Conservation (phyloP, 2,797 vertebrate species). For the Typhlichthys subterraneus region DNA sequence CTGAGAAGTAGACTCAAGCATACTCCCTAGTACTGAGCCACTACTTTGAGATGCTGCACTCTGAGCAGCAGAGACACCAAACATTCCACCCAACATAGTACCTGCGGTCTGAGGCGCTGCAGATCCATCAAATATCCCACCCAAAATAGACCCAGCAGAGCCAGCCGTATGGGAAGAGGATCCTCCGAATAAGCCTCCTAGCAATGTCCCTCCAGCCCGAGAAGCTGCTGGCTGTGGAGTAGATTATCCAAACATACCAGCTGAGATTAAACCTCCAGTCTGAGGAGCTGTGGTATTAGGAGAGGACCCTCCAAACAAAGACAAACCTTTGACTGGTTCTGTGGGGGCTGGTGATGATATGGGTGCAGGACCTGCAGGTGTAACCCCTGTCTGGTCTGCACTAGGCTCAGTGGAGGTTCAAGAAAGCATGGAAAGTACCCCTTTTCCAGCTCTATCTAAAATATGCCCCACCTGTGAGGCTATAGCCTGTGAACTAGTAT, state of each 20-base stretch:
- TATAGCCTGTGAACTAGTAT: conserved; percentile 38
- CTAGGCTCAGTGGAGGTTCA: conserved; percentile 42
- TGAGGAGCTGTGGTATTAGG: conserved; percentile 41
- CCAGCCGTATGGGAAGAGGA: conserved; percentile 46
- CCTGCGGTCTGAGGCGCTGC: conserved; percentile 58
- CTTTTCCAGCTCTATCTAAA: conserved; percentile 60
- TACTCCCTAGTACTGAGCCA: conserved; percentile 62
- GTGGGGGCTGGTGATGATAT: conserved; percentile 45
- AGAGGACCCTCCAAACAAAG: conserved; percentile 61
- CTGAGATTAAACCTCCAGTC: conserved; percentile 31
- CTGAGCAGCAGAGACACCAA: conserved; percentile 50
- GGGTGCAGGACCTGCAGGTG: conserved; percentile 27
- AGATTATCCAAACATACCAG: conserved; percentile 52
- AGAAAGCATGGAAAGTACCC: conserved; percentile 72
- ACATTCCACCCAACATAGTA: conserved; percentile 70
- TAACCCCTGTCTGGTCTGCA: conserved; percentile 26
- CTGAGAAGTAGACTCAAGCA: conserved; percentile 64
- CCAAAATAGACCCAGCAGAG: conserved; percentile 67
- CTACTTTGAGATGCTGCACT: conserved; percentile 53
- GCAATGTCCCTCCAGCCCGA: conserved; percentile 70
- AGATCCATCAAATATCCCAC: conserved; percentile 71
- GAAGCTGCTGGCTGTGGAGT: conserved; percentile 56
- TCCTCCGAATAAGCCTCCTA: conserved; percentile 77
- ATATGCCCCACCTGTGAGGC: conserved; percentile 32
- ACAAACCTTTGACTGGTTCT: conserved; percentile 63